phyloP scores from a whole-genome alignment of 2,113 vertebrate genomes.

The Sakesphorus luctuosus region DNA sequence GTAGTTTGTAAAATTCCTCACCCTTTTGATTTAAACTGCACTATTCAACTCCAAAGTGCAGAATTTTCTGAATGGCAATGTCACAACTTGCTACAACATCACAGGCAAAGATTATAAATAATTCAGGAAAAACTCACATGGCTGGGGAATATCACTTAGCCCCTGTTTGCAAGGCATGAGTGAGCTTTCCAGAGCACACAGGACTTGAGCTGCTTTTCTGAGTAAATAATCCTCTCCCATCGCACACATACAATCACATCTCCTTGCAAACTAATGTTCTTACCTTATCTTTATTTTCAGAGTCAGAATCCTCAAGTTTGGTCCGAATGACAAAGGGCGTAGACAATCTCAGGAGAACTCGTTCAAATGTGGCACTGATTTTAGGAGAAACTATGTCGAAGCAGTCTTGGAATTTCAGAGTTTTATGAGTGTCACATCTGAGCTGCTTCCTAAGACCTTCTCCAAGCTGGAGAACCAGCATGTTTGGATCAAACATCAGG shows the following conservation, averaged over 20 bases:
- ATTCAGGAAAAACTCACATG: neutral
- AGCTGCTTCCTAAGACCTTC: constrained; percentile 92
- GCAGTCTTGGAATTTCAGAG: constrained; percentile 89
- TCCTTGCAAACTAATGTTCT: constrained; percentile 24
- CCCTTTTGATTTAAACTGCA: neutral
- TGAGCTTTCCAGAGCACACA: neutral
- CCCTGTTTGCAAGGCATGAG: neutral
- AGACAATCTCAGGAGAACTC: constrained; percentile 90
- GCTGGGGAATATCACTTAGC: neutral
- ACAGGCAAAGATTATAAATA: neutral
- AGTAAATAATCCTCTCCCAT: neutral
- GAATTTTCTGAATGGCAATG: constrained; percentile 55
- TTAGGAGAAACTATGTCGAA: constrained; percentile 96
- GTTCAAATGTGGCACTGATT: constrained; percentile 89
- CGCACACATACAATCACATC: neutral
- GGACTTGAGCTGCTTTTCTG: neutral
- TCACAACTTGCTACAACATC: neutral
- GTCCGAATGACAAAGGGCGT: constrained; percentile 96
- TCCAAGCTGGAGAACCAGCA: constrained; percentile 93
- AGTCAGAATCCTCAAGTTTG: constrained; percentile 81
- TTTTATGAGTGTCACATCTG: constrained; percentile 87
- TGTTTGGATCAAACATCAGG: constrained; percentile 90
- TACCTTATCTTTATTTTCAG: constrained; percentile 95
- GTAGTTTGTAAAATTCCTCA: neutral
- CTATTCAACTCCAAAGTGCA: neutral